A percentile compares a stretch with the other conserved stretches of the same genome.
phyloP scores from a whole-genome alignment of 2,797 vertebrate genomes.

The Protonibea diacanthus region DNA sequence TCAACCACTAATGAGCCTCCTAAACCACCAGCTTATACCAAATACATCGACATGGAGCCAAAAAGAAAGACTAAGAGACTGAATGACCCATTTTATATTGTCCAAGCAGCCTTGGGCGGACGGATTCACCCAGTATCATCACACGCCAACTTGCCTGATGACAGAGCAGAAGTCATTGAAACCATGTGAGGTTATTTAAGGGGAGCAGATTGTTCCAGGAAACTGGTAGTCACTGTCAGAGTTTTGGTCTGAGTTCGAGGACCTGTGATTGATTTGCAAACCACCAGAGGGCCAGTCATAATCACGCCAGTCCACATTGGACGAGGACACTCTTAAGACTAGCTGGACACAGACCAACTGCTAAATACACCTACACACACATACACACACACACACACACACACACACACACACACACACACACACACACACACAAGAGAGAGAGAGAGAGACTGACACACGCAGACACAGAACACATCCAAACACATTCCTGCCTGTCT shows the following conservation, averaged over 20 bases:
- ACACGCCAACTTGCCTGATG: slow-evolving; percentile 73
- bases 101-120: slow-evolving; percentile 63
- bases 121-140: slow-evolving; percentile 66
- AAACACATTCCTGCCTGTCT: slow-evolving; percentile 78
- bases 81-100: slow-evolving; percentile 67
- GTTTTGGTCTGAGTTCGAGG: slow-evolving; percentile 63
- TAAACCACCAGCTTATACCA: slow-evolving; percentile 39
- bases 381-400: slow-evolving; percentile 16
- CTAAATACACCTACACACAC: slow-evolving; percentile 48
- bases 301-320: slow-evolving; percentile 53
- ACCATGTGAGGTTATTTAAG: slow-evolving; percentile 77
- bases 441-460: neutral
- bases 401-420: slow-evolving; percentile 36
- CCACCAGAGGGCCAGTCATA: slow-evolving; percentile 68
- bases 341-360: slow-evolving; percentile 47
- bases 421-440: no score
- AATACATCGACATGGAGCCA: slow-evolving; percentile 49
- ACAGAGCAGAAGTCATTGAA: slow-evolving; percentile 80
- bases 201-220: slow-evolving; percentile 74
- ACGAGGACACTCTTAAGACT: slow-evolving; percentile 45
- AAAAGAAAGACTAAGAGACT: slow-evolving; percentile 47
- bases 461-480: slow-evolving; percentile 34
- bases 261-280: slow-evolving; percentile 79
- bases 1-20: slow-evolving; percentile 62
- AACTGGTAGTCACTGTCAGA: slow-evolving; percentile 78